phyloP scores from a whole-genome alignment of 2,888 invertebrate genomes.

The Caenorhabditis uteleia region DNA sequence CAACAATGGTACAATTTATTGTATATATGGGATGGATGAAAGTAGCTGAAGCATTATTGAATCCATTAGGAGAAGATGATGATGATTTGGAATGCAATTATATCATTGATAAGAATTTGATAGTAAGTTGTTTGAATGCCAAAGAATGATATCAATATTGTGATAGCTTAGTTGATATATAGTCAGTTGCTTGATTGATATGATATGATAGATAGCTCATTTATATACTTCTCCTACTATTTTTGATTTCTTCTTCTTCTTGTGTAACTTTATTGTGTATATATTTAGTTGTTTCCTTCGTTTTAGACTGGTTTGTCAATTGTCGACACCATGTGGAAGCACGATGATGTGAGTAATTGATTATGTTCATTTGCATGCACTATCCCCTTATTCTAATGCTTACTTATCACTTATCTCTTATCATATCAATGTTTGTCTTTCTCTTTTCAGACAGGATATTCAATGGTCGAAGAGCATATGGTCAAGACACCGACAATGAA shows the following conservation, averaged over 20 bases:
- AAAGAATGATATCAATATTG: background rate
- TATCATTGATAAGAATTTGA: slow-evolving; percentile 66
- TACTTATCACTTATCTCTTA: background rate
- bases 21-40: slow-evolving; percentile 63
- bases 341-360: slow-evolving; percentile 33
- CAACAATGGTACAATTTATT: slow-evolving; percentile 61
- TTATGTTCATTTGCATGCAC: background rate
- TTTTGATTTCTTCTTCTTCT: background rate
- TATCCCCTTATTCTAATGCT: background rate
- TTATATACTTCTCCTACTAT: background rate
- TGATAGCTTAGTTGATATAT: slow-evolving; percentile 8
- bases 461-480: slow-evolving; percentile 54
- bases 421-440: too few species aligned
- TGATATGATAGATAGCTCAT: background rate
- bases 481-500: slow-evolving; percentile 48
- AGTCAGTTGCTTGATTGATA: background rate
- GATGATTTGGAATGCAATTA: slow-evolving; percentile 62
- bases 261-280: slow-evolving; percentile 27
- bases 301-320: slow-evolving; percentile 43
- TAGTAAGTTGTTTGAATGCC: slow-evolving; percentile 41
- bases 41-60: slow-evolving; percentile 64
- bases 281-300: slow-evolving; percentile 18
- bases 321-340: slow-evolving; percentile 42
- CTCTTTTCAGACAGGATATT: slow-evolving; percentile 52
- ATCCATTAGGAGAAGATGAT: slow-evolving; percentile 62